phyloP scores from a whole-genome alignment of 2,113 vertebrate species.

The Atrichornis clamosus region DNA sequence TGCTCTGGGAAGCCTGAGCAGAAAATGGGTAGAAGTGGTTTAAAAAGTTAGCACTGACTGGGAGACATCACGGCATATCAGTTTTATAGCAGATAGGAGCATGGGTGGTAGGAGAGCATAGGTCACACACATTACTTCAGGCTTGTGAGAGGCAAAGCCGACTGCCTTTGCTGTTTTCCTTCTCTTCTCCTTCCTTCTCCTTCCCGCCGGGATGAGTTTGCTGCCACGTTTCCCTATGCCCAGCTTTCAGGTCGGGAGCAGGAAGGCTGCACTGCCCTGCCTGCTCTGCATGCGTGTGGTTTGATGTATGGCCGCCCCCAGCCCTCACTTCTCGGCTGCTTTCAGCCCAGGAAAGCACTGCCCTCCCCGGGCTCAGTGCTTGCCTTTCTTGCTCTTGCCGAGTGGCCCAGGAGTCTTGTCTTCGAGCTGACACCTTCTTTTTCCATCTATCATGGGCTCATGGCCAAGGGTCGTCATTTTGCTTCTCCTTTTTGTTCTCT shows the following conservation, averaged over 20 bases:
- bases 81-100: neutral
- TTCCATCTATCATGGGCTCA: neutral
- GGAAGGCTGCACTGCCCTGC: neutral
- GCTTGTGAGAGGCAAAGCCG: neutral
- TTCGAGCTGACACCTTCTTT: neutral
- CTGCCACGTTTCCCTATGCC: neutral
- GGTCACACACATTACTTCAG: accelerated
- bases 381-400: accelerated
- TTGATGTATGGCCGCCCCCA: neutral
- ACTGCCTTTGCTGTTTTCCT: neutral
- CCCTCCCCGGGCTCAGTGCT: neutral
- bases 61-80: accelerated
- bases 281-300: accelerated
- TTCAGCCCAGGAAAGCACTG: neutral
- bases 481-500: neutral
- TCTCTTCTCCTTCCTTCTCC: neutral
- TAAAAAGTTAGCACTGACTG: neutral
- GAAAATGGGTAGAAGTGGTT: neutral
- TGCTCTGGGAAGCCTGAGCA: neutral
- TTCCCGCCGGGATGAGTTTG: neutral
- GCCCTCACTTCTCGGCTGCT: neutral
- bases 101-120: neutral
- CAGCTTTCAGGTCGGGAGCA: neutral
- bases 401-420: neutral
- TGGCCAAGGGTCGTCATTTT: accelerated